Conservation (phyloP, 2,113 vertebrate genomes). For the Chaenogobius annularis region DNA sequence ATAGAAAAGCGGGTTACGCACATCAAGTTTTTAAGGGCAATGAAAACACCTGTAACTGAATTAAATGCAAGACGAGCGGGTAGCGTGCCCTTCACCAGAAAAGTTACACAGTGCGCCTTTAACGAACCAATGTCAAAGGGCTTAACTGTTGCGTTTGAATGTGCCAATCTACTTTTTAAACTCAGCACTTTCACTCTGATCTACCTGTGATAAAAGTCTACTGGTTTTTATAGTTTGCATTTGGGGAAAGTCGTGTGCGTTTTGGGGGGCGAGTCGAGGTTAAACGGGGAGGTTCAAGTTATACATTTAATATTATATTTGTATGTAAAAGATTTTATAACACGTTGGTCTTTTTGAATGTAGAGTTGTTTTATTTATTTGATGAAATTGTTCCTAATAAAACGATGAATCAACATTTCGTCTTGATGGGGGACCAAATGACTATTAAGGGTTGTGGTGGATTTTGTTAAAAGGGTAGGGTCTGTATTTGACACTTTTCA, state of each 20-base stretch:
- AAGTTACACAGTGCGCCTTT: neutral
- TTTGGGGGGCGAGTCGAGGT: neutral
- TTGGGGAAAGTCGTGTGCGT: neutral
- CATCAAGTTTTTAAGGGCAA: no score
- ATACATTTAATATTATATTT: neutral
- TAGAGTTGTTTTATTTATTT: slow-evolving; percentile 52
- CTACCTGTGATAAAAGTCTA: neutral
- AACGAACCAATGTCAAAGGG: neutral
- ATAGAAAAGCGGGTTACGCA: neutral
- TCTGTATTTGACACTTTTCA: neutral
- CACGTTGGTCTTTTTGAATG: slow-evolving; percentile 1
- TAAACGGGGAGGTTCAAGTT: slow-evolving; percentile 8
- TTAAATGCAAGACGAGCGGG: neutral
- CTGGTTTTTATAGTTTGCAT: neutral
- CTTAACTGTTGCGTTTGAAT: neutral
- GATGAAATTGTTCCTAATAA: slow-evolving; percentile 24
- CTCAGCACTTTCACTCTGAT: neutral
- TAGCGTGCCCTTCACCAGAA: neutral
- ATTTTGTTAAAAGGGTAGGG: neutral
- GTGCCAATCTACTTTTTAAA: slow-evolving; percentile 6
- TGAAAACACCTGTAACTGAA: neutral
- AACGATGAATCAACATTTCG: slow-evolving; percentile 28
- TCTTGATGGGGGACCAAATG: slow-evolving; percentile 31
- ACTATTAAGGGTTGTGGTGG: no score
- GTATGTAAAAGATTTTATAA: slow-evolving; percentile 22